Conservation (phyloP, 2,888 invertebrate species). For the Daptonema setosum region DNA sequence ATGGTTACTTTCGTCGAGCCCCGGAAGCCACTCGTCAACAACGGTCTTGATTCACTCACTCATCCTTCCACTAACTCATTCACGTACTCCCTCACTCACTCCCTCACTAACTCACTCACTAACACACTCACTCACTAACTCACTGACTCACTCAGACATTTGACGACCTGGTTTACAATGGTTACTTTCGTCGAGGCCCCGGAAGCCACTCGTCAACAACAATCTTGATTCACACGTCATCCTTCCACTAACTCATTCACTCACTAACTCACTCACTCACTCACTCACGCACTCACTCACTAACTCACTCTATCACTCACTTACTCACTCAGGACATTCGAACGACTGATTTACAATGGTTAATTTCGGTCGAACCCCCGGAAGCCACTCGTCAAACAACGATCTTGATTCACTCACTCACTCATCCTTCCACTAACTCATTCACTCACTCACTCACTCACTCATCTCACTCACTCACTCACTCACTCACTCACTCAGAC, state of each 20-base stretch:
- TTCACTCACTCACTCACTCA: not conserved
- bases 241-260: no score
- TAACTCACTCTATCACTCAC: no score
- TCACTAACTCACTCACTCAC: no score
- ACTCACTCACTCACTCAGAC: not conserved
- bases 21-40: not conserved
- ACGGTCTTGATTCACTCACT: not conserved
- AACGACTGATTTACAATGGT: no score
- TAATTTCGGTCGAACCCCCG: no score
- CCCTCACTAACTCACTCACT: no score
- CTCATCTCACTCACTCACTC: not conserved
- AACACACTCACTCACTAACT: no score
- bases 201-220: not conserved
- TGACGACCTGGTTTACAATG: not conserved
- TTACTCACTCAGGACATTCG: no score
- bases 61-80: not conserved
- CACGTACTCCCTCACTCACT: no score
- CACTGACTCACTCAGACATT: not conserved
- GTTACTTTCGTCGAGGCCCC: not conserved
- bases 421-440: no score
- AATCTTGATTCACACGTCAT: not conserved
- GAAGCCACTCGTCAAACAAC: not conserved
- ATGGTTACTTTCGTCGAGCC: no score
- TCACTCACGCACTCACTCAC: no score
- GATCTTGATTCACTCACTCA: not conserved